A percentile compares a stretch with the other conserved stretches of the same genome.
Evolutionary conservation across 2,888 invertebrate species (phyloP).

Genomic region (Osmoderma eremita): DNA sequence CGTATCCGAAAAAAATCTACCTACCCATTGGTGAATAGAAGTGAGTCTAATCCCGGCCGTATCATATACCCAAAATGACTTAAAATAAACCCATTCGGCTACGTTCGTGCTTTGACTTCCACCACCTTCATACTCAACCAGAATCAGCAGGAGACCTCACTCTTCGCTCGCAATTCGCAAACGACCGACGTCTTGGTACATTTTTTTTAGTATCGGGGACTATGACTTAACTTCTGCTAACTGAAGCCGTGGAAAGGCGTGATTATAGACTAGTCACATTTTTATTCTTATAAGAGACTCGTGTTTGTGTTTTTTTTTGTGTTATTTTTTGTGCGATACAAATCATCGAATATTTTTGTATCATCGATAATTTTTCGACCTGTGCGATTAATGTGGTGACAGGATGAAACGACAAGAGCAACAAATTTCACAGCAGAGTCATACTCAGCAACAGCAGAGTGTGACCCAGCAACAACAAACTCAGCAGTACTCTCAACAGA

Average conservation of each 20-base stretch:
- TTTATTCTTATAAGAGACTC: conserved; percentile 45
- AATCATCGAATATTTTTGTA: conserved; percentile 40
- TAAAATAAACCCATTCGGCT: conserved; percentile 57
- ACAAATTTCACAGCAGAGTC: conserved; percentile 57
- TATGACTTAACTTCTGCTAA: conserved; percentile 82
- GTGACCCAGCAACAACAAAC: conserved; percentile 64
- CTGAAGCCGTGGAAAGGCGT: conserved; percentile 66
- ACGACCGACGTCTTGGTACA: conserved; percentile 92
- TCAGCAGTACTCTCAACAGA: conserved; percentile 66
- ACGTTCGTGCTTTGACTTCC: conserved; percentile 48
- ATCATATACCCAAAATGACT: conserved; percentile 52
- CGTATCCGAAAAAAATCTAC: conserved; percentile 25
- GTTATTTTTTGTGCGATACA: conserved; percentile 47
- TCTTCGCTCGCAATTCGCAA: conserved; percentile 91
- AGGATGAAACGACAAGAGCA: conserved; percentile 80
- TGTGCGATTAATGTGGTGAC: conserved; percentile 63
- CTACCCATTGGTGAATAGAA: conserved; percentile 21
- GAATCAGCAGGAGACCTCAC: conserved; percentile 66
- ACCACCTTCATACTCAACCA: conserved; percentile 52
- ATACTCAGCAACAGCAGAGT: conserved; percentile 64
- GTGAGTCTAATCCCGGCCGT: conserved; percentile 42
- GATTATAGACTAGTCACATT: conserved; percentile 54
- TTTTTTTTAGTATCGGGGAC: conserved; percentile 71
- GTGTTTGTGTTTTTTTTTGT: conserved; percentile 54
- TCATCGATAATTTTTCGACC: conserved; percentile 53